Percentiles rank a stretch among this genome's conserved stretches.
These are phyloP conservation scores for Babyrousa celebensis DNA, from an alignment of 2,797 vertebrate genomes.

Conservation along the genomic window DNA sequence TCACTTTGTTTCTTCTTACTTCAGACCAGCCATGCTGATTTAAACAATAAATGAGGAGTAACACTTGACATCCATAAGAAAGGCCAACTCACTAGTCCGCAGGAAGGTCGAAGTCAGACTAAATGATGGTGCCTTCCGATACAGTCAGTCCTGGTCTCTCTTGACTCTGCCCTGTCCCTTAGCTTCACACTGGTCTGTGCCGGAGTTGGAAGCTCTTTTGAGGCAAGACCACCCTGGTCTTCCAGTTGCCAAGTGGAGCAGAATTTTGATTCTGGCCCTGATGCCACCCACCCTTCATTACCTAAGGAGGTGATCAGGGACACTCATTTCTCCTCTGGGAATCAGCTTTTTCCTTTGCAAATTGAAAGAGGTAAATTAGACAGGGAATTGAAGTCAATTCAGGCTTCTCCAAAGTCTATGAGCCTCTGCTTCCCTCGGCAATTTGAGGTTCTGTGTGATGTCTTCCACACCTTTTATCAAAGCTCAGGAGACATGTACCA, in stretches of 20 bases:
- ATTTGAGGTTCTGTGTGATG: not conserved
- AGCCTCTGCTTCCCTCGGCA: slow-evolving; percentile 60
- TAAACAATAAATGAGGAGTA: not conserved
- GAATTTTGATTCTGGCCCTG: slow-evolving; percentile 1
- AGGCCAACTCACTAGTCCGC: not conserved
- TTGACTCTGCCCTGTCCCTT: not conserved
- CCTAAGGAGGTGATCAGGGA: not conserved
- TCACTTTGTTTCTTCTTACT: slow-evolving; percentile 10
- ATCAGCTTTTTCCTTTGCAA: slow-evolving; percentile 38
- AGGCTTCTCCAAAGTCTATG: not conserved
- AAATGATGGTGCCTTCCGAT: not conserved
- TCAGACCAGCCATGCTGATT: not conserved
- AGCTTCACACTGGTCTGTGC: not conserved
- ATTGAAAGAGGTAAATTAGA: slow-evolving; percentile 40
- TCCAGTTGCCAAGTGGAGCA: not conserved
- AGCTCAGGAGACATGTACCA: slow-evolving; percentile 80
- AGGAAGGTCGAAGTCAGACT: not conserved
- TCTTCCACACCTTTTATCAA: slow-evolving; percentile 78
- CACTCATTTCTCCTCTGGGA: not conserved
- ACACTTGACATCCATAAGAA: not conserved
- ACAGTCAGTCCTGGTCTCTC: not conserved
- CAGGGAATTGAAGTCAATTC: slow-evolving; percentile 17
- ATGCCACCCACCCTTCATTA: not conserved
- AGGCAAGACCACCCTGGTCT: not conserved
- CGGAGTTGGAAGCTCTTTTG: not conserved